Percentiles rank a stretch among this genome's conserved stretches.
These are phyloP conservation scores for Noturus placidus DNA, from an alignment of 2,113 vertebrate genomes.

Conservation along the genomic window DNA sequence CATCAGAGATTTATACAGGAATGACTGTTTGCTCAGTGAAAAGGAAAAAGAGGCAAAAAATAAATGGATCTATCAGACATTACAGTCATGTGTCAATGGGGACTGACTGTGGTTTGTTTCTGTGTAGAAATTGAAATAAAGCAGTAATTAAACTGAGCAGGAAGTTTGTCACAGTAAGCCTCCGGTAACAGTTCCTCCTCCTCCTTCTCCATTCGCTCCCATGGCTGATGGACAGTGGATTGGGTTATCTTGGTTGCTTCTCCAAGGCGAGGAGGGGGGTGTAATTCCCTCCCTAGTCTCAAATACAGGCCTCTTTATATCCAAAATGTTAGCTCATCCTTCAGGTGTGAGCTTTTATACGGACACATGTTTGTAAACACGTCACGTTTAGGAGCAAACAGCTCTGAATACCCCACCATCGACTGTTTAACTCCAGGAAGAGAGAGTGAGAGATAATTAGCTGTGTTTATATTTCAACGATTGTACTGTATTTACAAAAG, in stretches of 20 bases:
- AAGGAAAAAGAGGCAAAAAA: neutral
- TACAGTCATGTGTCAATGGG: constrained; percentile 17
- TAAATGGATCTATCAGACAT: constrained; percentile 4
- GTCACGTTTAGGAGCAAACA: neutral
- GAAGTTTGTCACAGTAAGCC: constrained; percentile 63
- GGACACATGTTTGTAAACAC: constrained; percentile 9
- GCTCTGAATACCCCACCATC: constrained; percentile 9
- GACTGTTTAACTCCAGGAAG: neutral
- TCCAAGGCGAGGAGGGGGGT: neutral
- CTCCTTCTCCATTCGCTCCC: constrained; percentile 18
- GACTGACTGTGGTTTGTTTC: constrained; percentile 34
- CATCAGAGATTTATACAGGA: constrained; percentile 33
- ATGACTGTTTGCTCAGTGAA: neutral
- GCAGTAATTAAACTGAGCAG: constrained; percentile 13
- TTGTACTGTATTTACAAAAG: neutral
- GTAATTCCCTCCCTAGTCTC: neutral
- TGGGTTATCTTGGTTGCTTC: neutral
- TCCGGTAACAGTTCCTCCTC: constrained; percentile 57
- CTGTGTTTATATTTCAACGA: neutral
- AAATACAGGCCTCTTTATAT: constrained; percentile 34
- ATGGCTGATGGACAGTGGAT: constrained; percentile 2
- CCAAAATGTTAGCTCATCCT: neutral
- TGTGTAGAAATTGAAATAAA: constrained; percentile 43
- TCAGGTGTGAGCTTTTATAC: neutral
- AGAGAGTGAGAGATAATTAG: constrained; percentile 21